Base-by-base conservation (phyloP, 53 echinoderm and acorn worm genomes). In the Luidia sarsii region DNA sequence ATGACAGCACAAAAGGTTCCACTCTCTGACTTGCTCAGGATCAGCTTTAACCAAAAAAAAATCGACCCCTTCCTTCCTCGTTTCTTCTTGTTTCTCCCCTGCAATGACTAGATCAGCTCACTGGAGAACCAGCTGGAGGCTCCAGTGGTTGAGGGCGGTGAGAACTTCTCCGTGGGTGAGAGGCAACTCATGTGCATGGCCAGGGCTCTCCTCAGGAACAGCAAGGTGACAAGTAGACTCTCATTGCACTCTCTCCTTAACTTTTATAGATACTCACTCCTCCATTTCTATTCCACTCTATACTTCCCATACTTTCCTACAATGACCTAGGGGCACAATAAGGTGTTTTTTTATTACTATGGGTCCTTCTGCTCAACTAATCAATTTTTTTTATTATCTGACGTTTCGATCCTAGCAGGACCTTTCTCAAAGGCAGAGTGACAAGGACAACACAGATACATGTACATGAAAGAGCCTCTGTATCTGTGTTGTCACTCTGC, bases 161-260 rank as follows among this genome's bases (percentile, higher is more conserved):
- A 93, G 43, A 96, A 93, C 64, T 96, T 96, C 75, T 96, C 96
- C 1, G 85, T 90, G n/a, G 96, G 96, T 1, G 96, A 96, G 84
- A 66, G 91, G 31, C 96, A 96, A 46, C 87, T 96, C 3, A 67
- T 96, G 1, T 96, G 96, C 60, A 93, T 96, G 86, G 86, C 96
- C 9, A 90, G 96, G 39, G 96, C 96, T 6, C 80, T 95, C 30
- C 88, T 96, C 43, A 65, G 96, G 33, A 91, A 93, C 24, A 93
- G 93, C 55, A 90, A 88, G 87, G 94, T 90, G n/a, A n/a, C n/a
- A 50, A 62, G 52, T 23, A 22, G 11, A 10, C 18, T 8, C 31
- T 9, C 39, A 10, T 36, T 7, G 25, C 15, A 28, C 11, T 10
- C 24, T 67, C 45, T 41, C 23, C 0, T 20, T 18, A 22, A 27